These are phyloP conservation scores for Dusona sp. DNA, from an alignment of 2,888 invertebrate genomes.

Conservation along the genomic window DNA sequence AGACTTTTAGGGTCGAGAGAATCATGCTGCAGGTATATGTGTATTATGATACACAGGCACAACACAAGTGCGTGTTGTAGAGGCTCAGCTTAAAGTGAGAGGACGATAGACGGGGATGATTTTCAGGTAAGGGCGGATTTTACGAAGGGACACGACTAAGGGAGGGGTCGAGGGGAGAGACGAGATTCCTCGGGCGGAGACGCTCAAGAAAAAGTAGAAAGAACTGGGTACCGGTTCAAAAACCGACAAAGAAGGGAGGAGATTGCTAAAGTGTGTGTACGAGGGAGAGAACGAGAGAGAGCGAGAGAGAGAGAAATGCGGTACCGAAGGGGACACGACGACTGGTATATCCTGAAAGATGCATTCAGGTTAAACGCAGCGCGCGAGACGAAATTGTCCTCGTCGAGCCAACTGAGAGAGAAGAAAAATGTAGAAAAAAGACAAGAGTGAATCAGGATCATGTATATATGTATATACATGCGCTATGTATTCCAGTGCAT, in stretches of 20 bases:
- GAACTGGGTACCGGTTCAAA: slow-evolving; percentile 82
- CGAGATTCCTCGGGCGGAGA: slow-evolving; percentile 59
- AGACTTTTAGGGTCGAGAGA: slow-evolving; percentile 61
- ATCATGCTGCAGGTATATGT: slow-evolving; percentile 60
- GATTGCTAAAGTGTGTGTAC: slow-evolving; percentile 44
- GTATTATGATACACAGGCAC: slow-evolving; percentile 27
- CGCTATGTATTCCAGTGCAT: neutral
- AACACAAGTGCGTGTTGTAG: slow-evolving; percentile 34
- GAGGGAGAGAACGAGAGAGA: slow-evolving; percentile 30
- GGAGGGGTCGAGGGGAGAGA: slow-evolving; percentile 6
- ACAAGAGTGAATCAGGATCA: slow-evolving; percentile 29
- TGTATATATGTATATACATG: slow-evolving; percentile 25
- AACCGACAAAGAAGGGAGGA: slow-evolving; percentile 81
- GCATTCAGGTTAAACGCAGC: slow-evolving; percentile 83
- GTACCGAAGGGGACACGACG: slow-evolving; percentile 50
- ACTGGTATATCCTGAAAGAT: slow-evolving; percentile 83
- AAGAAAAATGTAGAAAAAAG: slow-evolving; percentile 10
- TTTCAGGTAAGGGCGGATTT: slow-evolving; percentile 83
- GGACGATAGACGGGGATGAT: slow-evolving; percentile 79
- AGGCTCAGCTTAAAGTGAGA: slow-evolving; percentile 55
- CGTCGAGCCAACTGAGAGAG: slow-evolving; percentile 55
- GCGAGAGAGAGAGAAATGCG: slow-evolving; percentile 37
- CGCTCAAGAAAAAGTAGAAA: slow-evolving; percentile 69
- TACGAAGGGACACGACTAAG: slow-evolving; percentile 73
- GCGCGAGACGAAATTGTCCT: slow-evolving; percentile 79